phyloP scores from a whole-genome alignment of 2,113 vertebrate genomes.

The Anas platyrhynchos region DNA sequence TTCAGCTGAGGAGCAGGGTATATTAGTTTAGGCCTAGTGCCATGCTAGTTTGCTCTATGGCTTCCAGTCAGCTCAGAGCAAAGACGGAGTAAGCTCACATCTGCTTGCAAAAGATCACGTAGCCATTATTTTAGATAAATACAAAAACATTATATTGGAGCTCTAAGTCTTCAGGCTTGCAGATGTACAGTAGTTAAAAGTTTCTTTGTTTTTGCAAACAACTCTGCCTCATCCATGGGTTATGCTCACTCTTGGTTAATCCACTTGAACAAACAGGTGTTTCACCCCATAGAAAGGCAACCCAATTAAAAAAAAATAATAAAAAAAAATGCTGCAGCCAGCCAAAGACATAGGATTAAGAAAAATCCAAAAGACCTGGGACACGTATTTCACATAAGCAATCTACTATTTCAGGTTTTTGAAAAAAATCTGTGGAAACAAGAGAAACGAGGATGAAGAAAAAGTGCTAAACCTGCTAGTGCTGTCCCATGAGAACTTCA shows the following conservation, averaged over 20 bases:
- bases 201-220: neutral
- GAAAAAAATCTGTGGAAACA: neutral
- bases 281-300: neutral
- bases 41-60: neutral
- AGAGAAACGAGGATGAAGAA: neutral
- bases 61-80: conserved; percentile 3
- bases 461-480: neutral
- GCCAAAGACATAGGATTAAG: neutral
- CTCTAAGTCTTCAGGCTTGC: neutral
- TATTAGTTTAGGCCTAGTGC: conserved; percentile 41
- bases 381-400: neutral
- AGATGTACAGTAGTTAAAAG: neutral
- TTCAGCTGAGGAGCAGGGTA: conserved; percentile 26
- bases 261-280: neutral
- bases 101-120: neutral
- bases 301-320: neutral
- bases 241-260: fast-evolving
- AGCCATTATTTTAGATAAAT: neutral
- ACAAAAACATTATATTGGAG: neutral
- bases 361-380: neutral
- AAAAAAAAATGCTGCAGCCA: neutral
- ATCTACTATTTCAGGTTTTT: neutral
- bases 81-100: neutral
- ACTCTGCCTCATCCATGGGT: fast-evolving
- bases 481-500: neutral